Conservation (phyloP, 2,888 invertebrate genomes). For the Lypha dubia region DNA sequence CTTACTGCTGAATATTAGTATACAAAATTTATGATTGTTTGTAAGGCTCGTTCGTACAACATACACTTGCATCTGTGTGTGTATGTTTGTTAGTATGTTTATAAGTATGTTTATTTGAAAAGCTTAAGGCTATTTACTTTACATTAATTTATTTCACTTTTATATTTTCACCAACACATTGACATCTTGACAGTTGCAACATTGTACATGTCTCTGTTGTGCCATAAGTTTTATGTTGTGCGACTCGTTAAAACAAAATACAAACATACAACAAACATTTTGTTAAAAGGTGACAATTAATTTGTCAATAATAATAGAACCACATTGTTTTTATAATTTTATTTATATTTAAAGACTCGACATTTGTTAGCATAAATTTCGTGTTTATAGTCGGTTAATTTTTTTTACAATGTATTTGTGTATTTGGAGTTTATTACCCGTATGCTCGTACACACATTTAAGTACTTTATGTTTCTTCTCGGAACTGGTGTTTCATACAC, state of each 20-base stretch:
- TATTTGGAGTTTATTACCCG: background rate
- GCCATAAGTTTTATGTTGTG: background rate
- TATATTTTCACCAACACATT: constrained; percentile 5
- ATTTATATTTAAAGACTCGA: constrained; percentile 73
- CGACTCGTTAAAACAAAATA: constrained; percentile 17
- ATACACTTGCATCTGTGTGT: too few relatives aligned
- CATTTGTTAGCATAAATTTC: constrained; percentile 64
- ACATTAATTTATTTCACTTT: constrained; percentile 14
- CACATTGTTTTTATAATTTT: constrained; percentile 50
- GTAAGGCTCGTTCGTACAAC: too few relatives aligned
- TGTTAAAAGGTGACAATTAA: constrained; percentile 83
- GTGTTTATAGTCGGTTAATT: constrained; percentile 55
- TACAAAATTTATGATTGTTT: background rate
- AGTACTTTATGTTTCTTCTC: background rate
- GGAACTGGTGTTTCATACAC: background rate
- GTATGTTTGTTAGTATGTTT: background rate
- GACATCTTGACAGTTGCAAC: constrained; percentile 33
- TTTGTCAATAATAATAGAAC: constrained; percentile 78
- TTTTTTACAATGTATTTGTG: background rate
- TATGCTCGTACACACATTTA: background rate
- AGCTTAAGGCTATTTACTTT: constrained; percentile 51
- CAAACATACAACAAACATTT: constrained; percentile 73
- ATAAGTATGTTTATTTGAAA: background rate
- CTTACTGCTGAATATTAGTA: background rate
- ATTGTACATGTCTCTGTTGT: background rate